Evolutionary conservation across 2,113 vertebrate species (phyloP).

Genomic region (Sylvia atricapilla): DNA sequence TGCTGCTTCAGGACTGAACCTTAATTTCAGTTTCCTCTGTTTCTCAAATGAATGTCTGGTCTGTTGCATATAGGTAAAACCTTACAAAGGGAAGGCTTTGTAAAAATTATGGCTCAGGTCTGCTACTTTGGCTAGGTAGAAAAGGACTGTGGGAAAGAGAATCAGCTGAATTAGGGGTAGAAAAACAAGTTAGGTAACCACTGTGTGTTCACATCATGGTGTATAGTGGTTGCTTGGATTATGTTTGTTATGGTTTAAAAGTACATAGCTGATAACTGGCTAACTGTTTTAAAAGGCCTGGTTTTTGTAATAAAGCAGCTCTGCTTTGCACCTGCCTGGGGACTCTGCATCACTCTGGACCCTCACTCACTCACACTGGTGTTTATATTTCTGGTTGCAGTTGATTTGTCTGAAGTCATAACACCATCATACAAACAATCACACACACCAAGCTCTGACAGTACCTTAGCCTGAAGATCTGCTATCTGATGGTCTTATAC

Average conservation of each 20-base stretch:
- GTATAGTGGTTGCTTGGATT: not conserved
- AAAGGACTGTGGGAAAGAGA: not conserved
- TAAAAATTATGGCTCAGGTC: not conserved
- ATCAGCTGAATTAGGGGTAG: not conserved
- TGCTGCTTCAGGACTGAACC: not conserved
- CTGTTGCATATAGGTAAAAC: not conserved
- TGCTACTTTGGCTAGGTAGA: not conserved
- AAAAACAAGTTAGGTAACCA: not conserved
- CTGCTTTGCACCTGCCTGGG: not conserved
- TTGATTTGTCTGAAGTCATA: not conserved
- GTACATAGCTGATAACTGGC: too few relatives aligned
- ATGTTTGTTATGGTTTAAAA: not conserved
- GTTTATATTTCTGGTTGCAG: not conserved
- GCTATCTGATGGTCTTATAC: not conserved
- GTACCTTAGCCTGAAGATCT: not conserved
- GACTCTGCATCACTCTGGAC: not conserved
- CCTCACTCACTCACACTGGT: not conserved
- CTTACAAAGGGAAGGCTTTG: not conserved
- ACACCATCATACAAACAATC: not conserved
- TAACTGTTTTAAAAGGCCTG: not conserved
- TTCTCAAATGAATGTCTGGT: not conserved
- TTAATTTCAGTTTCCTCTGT: not conserved
- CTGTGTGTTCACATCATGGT: fast-evolving
- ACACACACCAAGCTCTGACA: not conserved
- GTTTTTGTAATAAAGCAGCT: not conserved